Base-by-base conservation (phyloP, 2,888 invertebrate genomes). In the Ectemnius cavifrons region DNA sequence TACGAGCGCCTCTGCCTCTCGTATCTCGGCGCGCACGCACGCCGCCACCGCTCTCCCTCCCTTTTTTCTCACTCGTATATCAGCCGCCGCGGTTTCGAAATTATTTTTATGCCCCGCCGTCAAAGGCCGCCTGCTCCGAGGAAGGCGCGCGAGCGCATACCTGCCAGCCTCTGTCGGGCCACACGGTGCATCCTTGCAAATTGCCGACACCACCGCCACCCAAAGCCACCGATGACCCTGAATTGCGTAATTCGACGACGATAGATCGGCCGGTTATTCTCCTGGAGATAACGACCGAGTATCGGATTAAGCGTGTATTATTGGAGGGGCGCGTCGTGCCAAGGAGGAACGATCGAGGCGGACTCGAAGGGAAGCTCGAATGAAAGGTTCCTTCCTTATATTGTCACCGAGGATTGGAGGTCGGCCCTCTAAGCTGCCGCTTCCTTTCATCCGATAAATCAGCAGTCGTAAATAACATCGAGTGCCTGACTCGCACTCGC, bases 401-500 rank as follows among this genome's bases (percentile, higher is more conserved):
- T 84, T 84, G 85, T 87, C 81, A 80, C 75, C 80, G 75, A 80
- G 85, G 85, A 88, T 87, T 81, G 86, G 78, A 83, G 78, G 82
- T 75, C 83, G 73, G 78, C 78, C 75, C 80, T 80, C 85, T 87
- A 84, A 86, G 85, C 86, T 83, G 86, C 85, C 86, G 86, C 84
- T 87, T 88, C 85, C 88, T 87, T 85, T 87, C 85, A 82, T 85
- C 86, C 88, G 88, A 89, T 90, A 89, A 90, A 90, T 90, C 89
- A 89, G 86, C 82, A 81, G 83, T 85, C 89, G 87, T 89, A 90
- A 89, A 90, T 90, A 90, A 89, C 88, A 87, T 88, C 85, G 87
- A 87, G 88, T 84, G 86, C 74, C 77, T 80, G 80, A 77, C 77
- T 78, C 79, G 82, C 84, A 84, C 73, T 82, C 79, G 76, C 79